Evolutionary conservation across 2,113 vertebrate species (phyloP), one percentile per base, ranked within the genome.

Genomic region (Herpailurus yagouaroundi): DNA sequence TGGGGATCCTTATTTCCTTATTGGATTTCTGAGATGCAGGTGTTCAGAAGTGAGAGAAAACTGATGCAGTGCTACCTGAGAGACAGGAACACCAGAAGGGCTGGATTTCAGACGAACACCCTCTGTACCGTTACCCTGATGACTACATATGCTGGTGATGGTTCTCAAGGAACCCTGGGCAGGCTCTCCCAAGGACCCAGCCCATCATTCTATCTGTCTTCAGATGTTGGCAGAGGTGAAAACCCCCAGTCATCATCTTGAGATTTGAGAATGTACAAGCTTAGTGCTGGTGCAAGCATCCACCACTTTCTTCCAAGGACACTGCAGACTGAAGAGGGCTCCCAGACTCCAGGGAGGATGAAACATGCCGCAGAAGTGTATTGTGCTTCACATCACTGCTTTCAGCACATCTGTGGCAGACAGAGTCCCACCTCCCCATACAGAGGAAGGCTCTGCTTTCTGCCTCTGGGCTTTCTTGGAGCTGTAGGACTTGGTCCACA

Each of bases 1-100:
- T 45, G 10, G 45, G 36, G n/a, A 88, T 23, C 2, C 41, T 80
- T 38, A 13, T 87, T 85, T 93, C n/a, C 57, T 86, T 74, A 50
- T n/a, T 81, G 66, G 14, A 25, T 63, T 80, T 73, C 57, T 92
- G 83, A 85, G 50, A 71, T 0, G 10, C 41, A 79, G 48, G 19
- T 80, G 50, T 80, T 92, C 64, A 63, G 64, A 95, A 95, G 60
- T 90, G 73, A 48, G 69, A 63, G 36, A 33, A 95, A 86, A 52
- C 48, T 63, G 36, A 68, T 29, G 3, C 6, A 18, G 33, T 45
- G 33, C 50, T 14, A 25, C n/a, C 57, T 1, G 16, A 87, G n/a
- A 41, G n/a, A 86, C 10, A n/a, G 71, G 64, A 79, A 79, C 7
- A 10, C 41, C n/a, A 45, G 50, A 29, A 19, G n/a, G 4, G 16